A percentile compares a stretch with the other conserved stretches of the same genome.
Conservation (phyloP, 2,797 vertebrate genomes). For the Fundulus diaphanus region DNA sequence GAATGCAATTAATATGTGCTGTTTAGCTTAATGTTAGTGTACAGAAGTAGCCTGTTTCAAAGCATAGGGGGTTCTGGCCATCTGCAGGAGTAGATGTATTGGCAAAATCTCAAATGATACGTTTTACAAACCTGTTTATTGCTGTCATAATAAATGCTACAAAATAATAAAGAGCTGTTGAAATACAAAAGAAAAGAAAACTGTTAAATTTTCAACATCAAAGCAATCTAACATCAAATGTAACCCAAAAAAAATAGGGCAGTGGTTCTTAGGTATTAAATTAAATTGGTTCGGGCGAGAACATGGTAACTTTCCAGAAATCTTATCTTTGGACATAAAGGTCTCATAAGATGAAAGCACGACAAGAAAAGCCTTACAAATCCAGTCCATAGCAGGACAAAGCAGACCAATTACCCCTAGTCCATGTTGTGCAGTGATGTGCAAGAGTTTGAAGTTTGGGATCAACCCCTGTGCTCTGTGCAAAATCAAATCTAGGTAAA, state of each 20-base stretch:
- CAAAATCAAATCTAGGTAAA: not conserved
- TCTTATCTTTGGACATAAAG: not conserved
- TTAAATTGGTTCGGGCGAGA: not conserved
- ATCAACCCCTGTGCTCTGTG: not conserved
- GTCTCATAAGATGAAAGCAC: not conserved
- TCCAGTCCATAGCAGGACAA: not conserved
- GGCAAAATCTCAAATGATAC: not conserved
- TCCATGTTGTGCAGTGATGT: not conserved
- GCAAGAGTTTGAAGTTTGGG: not conserved
- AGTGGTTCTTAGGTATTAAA: not conserved
- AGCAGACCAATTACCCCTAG: not conserved
- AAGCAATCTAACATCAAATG: not conserved
- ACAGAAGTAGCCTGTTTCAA: no score
- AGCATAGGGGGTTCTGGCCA: not conserved
- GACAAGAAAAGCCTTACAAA: not conserved
- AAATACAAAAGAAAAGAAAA: not conserved
- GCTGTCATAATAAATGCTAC: not conserved
- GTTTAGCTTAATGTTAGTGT: no score
- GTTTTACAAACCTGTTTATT: not conserved
- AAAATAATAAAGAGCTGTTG: not conserved
- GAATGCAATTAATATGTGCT: no score
- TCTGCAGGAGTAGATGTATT: not conserved
- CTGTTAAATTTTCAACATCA: not conserved
- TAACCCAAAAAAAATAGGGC: not conserved
- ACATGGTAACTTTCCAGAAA: not conserved